Percentiles rank a stretch among this genome's conserved stretches.
These are phyloP conservation scores for Galaxea fascicularis DNA, from an alignment of 92 coral and sea anemone species.

Conservation along the genomic window DNA sequence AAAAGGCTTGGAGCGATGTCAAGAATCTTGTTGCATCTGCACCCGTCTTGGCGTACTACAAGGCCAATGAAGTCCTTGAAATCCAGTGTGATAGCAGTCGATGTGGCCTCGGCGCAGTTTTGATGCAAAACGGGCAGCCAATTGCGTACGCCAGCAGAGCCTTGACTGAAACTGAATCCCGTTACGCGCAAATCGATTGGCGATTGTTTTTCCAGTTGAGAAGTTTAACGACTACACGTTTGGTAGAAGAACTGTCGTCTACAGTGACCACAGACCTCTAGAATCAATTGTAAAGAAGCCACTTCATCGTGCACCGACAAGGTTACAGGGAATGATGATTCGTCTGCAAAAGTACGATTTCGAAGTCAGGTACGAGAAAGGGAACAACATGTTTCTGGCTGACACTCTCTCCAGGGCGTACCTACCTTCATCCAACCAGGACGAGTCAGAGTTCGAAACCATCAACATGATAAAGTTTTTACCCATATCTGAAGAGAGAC, in stretches of 20 bases:
- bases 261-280: conserved; percentile 7
- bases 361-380: no score
- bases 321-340: conserved; percentile 32
- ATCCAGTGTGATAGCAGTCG: conserved; percentile 69
- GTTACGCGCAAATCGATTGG: conserved; percentile 53
- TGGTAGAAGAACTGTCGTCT: conserved; percentile 29
- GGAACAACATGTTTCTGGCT: no score
- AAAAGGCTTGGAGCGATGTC: no score
- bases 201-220: conserved; percentile 30
- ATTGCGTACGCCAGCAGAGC: conserved; percentile 64
- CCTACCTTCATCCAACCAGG: no score
- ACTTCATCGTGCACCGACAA: conserved; percentile 14
- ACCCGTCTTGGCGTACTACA: conserved; percentile 58
- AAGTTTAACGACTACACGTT: no score
- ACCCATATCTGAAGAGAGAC: not conserved
- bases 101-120: conserved; percentile 59
- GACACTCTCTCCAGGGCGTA: no score
- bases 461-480: not conserved
- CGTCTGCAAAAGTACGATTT: no score
- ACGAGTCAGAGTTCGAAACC: no score
- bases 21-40: conserved; percentile 40
- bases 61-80: conserved; percentile 45
- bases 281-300: conserved; percentile 16
- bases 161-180: no score
- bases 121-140: conserved; percentile 49